A percentile compares a stretch with the other conserved stretches of the same genome.
These are phyloP conservation scores for Sebastes vulpes DNA, from an alignment of 2,797 vertebrate genomes.

Conservation along the genomic window DNA sequence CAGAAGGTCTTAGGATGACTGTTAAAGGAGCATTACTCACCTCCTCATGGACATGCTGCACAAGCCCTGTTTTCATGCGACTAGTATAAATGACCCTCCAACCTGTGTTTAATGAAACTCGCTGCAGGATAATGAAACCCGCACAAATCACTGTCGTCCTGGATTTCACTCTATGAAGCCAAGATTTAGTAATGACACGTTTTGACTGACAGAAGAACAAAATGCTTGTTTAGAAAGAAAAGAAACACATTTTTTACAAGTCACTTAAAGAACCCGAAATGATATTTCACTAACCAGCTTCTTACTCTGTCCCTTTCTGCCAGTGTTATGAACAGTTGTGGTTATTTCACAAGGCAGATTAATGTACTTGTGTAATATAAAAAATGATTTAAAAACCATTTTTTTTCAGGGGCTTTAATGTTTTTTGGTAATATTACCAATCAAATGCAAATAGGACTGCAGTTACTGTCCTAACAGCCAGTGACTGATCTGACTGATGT, in stretches of 20 bases:
- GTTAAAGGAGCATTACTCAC: neutral
- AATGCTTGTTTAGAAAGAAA: too few species aligned
- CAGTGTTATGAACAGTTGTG: neutral
- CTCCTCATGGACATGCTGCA: neutral
- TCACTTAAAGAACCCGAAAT: too few species aligned
- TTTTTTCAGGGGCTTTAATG: neutral
- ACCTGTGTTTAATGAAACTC: neutral
- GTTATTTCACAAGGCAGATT: too few species aligned
- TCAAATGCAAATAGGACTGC: neutral
- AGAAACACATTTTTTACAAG: too few species aligned
- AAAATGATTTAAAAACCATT: too few species aligned
- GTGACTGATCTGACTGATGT: too few species aligned
- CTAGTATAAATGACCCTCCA: neutral
- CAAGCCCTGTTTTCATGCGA: neutral
- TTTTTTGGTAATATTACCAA: neutral
- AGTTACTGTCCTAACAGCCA: too few species aligned
- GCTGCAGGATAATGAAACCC: neutral
- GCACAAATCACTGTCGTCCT: neutral
- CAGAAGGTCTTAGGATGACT: conserved; percentile 4
- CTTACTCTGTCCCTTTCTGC: neutral
- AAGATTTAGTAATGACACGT: neutral
- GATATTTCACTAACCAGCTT: too few species aligned
- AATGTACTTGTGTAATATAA: too few species aligned
- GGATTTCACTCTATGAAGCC: neutral
- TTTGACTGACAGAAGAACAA: too few species aligned